Conservation (phyloP, 1,140 invertebrate genomes). For the Drosophila setifemur region DNA sequence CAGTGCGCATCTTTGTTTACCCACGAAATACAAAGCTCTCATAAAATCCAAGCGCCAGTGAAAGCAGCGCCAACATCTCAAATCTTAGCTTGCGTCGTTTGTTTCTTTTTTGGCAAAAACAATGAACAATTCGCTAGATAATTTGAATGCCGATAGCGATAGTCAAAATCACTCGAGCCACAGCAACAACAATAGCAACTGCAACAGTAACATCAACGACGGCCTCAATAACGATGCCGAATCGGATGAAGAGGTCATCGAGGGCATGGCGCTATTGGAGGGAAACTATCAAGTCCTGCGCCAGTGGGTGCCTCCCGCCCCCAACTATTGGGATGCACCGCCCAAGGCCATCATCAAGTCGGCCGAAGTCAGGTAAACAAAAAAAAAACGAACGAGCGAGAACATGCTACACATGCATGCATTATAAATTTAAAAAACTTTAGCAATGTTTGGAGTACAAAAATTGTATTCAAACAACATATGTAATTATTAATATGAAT, state of each 20-base stretch:
- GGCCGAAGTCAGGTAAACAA: slow-evolving; percentile 78
- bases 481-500: too few species aligned
- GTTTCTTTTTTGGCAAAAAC: slow-evolving; percentile 14
- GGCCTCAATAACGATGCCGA: slow-evolving; percentile 63
- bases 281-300: slow-evolving; percentile 80
- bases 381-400: neutral
- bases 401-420: neutral
- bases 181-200: slow-evolving; percentile 37
- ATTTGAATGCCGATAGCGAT: slow-evolving; percentile 57
- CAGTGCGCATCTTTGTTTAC: slow-evolving; percentile 73
- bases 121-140: slow-evolving; percentile 73
- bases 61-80: slow-evolving; percentile 71
- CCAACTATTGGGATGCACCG: slow-evolving; percentile 81
- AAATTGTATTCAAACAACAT: too few species aligned
- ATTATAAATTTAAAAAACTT: neutral
- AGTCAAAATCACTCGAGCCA: slow-evolving; percentile 11
- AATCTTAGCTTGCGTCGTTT: slow-evolving; percentile 15
- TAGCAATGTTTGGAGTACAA: too few species aligned
- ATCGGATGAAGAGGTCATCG: slow-evolving; percentile 80
- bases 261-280: slow-evolving; percentile 81
- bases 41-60: slow-evolving; percentile 12
- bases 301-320: slow-evolving; percentile 80
- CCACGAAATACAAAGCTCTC: slow-evolving; percentile 1
- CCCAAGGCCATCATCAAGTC: slow-evolving; percentile 81
- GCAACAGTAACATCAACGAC: slow-evolving; percentile 12